Percentiles rank a stretch among this genome's conserved stretches.
phyloP scores from a whole-genome alignment of 1,140 invertebrate genomes.

The Odontomachus brunneus region DNA sequence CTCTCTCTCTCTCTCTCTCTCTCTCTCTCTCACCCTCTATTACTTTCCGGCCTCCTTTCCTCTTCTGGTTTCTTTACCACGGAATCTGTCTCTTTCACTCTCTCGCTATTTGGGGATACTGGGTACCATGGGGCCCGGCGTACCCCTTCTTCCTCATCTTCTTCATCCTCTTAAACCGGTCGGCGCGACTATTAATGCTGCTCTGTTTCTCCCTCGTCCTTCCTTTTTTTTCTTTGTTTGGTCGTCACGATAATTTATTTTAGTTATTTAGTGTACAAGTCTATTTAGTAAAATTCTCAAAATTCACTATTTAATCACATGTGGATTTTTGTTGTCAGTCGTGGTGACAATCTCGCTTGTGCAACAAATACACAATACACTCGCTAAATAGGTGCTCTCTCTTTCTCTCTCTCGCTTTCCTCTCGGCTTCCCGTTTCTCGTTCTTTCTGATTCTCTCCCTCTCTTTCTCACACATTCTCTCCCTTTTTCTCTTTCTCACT shows the following conservation, averaged over 20 bases:
- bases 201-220: constrained; percentile 49
- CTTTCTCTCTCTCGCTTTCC: constrained; percentile 13
- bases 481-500: constrained; percentile 49
- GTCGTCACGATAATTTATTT: constrained; percentile 82
- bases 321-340: constrained; percentile 83
- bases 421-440: constrained; percentile 2
- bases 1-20: constrained; percentile 28
- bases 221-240: constrained; percentile 71
- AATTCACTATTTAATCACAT: constrained; percentile 84
- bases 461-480: constrained; percentile 23
- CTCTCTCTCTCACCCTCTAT: not conserved
- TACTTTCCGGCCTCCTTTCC: too few species aligned
- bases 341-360: constrained; percentile 80
- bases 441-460: constrained; percentile 36
- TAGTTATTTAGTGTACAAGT: constrained; percentile 82
- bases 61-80: not conserved
- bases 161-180: constrained; percentile 47
- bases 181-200: constrained; percentile 67
- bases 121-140: not conserved
- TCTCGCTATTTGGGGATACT: not conserved
- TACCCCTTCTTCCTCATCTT: not conserved
- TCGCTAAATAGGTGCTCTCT: constrained; percentile 74
- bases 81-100: not conserved
- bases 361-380: constrained; percentile 76
- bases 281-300: constrained; percentile 84